A percentile compares a stretch with the other conserved stretches of the same genome.
phyloP scores from a whole-genome alignment of 2,113 vertebrate genomes.

The Furnarius figulus region DNA sequence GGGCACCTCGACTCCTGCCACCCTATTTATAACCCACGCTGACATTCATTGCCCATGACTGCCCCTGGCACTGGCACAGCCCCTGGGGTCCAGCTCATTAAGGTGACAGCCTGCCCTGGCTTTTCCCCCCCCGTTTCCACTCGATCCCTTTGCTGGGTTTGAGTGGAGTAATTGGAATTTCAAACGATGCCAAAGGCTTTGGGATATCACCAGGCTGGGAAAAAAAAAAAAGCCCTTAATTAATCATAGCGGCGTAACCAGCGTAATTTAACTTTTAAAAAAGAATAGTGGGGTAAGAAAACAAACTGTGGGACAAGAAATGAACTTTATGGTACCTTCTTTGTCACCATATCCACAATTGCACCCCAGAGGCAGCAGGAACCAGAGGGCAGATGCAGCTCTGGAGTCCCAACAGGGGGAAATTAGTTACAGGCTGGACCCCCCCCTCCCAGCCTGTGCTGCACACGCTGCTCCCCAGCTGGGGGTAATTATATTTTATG shows the following conservation, averaged over 20 bases:
- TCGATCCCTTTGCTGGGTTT: not conserved
- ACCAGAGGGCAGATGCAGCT: not conserved
- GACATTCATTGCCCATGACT: not conserved
- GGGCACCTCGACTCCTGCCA: not conserved
- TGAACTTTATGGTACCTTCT: not conserved
- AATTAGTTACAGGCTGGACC: not conserved
- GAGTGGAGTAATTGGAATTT: not conserved
- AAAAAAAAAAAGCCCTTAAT: not conserved
- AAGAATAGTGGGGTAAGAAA: not conserved
- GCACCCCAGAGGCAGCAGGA: accelerated
- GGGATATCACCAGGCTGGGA: not conserved
- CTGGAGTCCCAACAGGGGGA: not conserved
- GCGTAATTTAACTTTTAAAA: not conserved
- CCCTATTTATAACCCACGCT: constrained; percentile 34
- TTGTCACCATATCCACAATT: accelerated
- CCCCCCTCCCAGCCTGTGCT: not conserved
- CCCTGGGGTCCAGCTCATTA: not conserved
- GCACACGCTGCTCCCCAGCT: not conserved
- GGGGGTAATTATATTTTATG: not conserved
- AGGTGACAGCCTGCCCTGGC: not conserved
- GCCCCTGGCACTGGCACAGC: not conserved
- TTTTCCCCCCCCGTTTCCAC: not conserved
- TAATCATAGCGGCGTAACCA: not conserved
- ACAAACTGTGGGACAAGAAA: not conserved
- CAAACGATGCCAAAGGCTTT: not conserved